A percentile compares a stretch with the other conserved stretches of the same genome.
Evolutionary conservation across 2,797 vertebrate genomes (phyloP).

Genomic region (Myotis myotis): DNA sequence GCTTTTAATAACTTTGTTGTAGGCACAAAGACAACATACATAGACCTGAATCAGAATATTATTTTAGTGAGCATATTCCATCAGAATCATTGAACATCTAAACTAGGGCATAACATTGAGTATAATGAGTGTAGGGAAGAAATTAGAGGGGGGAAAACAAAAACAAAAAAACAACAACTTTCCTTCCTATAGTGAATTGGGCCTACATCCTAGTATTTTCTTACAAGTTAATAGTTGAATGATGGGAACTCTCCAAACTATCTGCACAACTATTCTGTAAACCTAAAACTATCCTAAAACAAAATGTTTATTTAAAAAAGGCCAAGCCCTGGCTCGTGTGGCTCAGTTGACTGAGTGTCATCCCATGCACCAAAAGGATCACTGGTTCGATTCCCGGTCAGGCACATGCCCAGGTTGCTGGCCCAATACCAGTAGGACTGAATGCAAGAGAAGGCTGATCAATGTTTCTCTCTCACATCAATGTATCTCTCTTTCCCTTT

Average conservation of each 20-base stretch:
- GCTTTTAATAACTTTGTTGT: not conserved
- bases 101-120: not conserved
- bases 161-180: not conserved
- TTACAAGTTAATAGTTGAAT: not conserved
- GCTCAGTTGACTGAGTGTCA: not conserved
- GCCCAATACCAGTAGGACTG: not conserved
- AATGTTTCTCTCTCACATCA: not conserved
- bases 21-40: not conserved
- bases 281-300: not conserved
- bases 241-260: not conserved
- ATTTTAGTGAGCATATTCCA: not conserved
- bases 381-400: not conserved
- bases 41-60: not conserved
- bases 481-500: not conserved
- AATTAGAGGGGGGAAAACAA: not conserved
- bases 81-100: not conserved
- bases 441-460: not conserved
- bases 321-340: not conserved
- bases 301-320: not conserved
- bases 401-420: not conserved
- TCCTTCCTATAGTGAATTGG: not conserved
- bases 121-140: not conserved
- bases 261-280: not conserved
- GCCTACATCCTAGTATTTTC: not conserved
- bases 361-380: not conserved